Evolutionary conservation across 2,113 vertebrate species (phyloP), one percentile per base, ranked within the genome.

Genomic region (Ptilonorhynchus violaceus): DNA sequence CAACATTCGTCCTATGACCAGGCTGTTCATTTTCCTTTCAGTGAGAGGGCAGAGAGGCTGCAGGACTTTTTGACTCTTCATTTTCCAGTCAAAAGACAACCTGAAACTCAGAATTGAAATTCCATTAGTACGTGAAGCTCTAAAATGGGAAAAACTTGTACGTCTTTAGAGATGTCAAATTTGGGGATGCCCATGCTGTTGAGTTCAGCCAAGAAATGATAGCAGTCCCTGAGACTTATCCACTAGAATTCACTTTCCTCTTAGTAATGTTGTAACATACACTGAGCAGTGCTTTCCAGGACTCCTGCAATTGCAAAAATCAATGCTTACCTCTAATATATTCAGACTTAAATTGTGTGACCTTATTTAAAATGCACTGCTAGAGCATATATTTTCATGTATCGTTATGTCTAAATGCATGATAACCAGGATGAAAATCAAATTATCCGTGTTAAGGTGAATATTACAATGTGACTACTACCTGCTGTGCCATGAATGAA

Each of bases 401-500:
- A 98, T 97, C 94, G 72, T 98, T 98, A 97, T 98, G 97, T 98
- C 97, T 98, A 98, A 98, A 98, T 97, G 98, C 89, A 97, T 89
- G 95, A 98, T 98, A 97, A 98, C 98, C 97, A 98, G 96, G 97
- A 80, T 97, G 98, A 98, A 98, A 98, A 98, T 98, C 98, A 98
- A 99, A 99, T 99, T 98, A 99, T 98, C 97, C 98, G 63, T 90
- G 96, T 97, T 98, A 98, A 97, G 97, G 96, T 97, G 98, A 96
- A 97, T 98, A 98, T 98, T 97, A 97, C 89, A 97, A 98, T 98
- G 98, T 98, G 97, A 98, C 98, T 97, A 60, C 97, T 98, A 96
- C 99, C 99, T 99, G 98, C 99, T 99, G 99, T 99, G 98, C 98
- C 97, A 96, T 37, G 97, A 99, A 99, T 98, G 97, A 98, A 98